Conservation (phyloP, 1,140 invertebrate genomes). For the Dendrolimus kikuchii region DNA sequence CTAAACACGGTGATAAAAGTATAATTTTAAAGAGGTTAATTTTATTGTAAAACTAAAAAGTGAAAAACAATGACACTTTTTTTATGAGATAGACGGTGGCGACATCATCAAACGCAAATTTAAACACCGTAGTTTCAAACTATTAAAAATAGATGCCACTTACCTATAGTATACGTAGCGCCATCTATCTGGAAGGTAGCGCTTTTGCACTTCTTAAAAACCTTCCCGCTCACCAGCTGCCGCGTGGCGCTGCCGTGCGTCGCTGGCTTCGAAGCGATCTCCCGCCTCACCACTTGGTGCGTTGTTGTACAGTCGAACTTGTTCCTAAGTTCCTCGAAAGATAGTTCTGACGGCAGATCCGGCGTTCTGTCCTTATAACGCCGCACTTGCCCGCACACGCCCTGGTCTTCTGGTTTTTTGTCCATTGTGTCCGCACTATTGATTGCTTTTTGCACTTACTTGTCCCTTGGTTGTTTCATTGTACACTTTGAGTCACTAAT, state of each 20-base stretch:
- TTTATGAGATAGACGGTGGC: no score
- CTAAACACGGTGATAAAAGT: no score
- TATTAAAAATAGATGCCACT: slow-evolving; percentile 35
- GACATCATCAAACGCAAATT: no score
- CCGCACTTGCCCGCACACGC: slow-evolving; percentile 50
- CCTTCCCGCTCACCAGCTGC: slow-evolving; percentile 70
- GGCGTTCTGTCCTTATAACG: slow-evolving; percentile 33
- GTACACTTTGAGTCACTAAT: no score
- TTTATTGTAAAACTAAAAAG: no score
- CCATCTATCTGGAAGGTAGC: slow-evolving; percentile 86
- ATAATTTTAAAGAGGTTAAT: no score
- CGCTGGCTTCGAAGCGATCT: slow-evolving; percentile 54
- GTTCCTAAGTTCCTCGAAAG: slow-evolving; percentile 58
- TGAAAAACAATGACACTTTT: no score
- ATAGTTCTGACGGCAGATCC: slow-evolving; percentile 42
- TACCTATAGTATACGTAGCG: slow-evolving; percentile 85
- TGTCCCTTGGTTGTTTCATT: slow-evolving; percentile 17
- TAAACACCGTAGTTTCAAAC: no score
- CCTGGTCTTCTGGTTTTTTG: slow-evolving; percentile 41
- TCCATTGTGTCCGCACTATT: slow-evolving; percentile 28
- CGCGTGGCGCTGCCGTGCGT: slow-evolving; percentile 68
- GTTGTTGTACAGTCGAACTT: slow-evolving; percentile 58
- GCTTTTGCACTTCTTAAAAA: slow-evolving; percentile 85
- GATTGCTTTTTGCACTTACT: slow-evolving; percentile 20
- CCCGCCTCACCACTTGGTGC: slow-evolving; percentile 27